phyloP scores from a whole-genome alignment of 2,888 invertebrate genomes.

The Alviniconcha strummeri region DNA sequence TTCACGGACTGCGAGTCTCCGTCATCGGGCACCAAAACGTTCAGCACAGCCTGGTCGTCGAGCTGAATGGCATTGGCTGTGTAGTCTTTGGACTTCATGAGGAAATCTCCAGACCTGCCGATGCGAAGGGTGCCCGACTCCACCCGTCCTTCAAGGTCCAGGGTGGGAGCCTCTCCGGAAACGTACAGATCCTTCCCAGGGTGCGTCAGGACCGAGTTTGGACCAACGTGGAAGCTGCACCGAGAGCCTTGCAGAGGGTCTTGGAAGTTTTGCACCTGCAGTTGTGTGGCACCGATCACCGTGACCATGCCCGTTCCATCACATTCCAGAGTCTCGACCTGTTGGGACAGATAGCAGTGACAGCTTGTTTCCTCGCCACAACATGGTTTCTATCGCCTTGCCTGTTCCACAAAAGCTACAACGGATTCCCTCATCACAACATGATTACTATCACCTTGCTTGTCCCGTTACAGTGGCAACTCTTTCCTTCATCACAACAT shows the following conservation, averaged over 20 bases:
- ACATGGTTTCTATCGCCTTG: too few relatives aligned
- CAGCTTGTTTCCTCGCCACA: neutral
- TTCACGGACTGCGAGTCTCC: conserved; percentile 10
- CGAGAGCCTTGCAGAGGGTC: conserved; percentile 38
- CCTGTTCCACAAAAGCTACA: too few relatives aligned
- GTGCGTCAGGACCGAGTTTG: conserved; percentile 38
- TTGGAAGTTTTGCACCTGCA: conserved; percentile 33
- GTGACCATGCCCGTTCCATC: conserved; percentile 40
- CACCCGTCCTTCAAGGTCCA: conserved; percentile 46
- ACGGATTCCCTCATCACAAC: too few relatives aligned
- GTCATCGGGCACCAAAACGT: neutral
- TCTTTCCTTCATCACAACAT: too few relatives aligned
- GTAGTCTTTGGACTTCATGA: conserved; percentile 41
- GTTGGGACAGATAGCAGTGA: conserved; percentile 11
- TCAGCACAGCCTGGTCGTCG: conserved; percentile 40
- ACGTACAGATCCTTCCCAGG: conserved; percentile 39
- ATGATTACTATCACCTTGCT: too few relatives aligned
- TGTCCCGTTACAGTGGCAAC: too few relatives aligned
- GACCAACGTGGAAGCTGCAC: conserved; percentile 45
- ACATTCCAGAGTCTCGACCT: conserved; percentile 41
- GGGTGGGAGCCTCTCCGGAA: conserved; percentile 41
- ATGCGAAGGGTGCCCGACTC: conserved; percentile 39
- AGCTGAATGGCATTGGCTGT: conserved; percentile 36
- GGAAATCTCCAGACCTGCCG: conserved; percentile 43
- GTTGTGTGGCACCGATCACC: conserved; percentile 25